A percentile compares a stretch with the other conserved stretches of the same genome.
Evolutionary conservation across 2,888 invertebrate genomes (phyloP).

Genomic region (Amaurobius ferox): DNA sequence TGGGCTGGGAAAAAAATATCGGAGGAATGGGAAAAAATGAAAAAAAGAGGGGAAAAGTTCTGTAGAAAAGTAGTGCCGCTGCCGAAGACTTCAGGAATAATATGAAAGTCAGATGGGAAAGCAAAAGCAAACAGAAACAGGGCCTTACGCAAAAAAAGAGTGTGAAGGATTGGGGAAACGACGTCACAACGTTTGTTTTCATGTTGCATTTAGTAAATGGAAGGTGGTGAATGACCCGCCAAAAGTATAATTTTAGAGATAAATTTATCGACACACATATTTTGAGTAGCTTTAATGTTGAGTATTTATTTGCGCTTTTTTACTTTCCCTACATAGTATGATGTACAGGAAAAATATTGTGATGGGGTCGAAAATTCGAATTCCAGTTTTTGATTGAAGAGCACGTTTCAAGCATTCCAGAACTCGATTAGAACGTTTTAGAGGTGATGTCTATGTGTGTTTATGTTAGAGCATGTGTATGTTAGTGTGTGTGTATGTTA

Average conservation of each 20-base stretch:
- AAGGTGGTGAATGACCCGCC: background rate
- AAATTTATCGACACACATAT: too few species aligned
- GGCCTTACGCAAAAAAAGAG: slow-evolving; percentile 50
- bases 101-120: slow-evolving; percentile 70
- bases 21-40: slow-evolving; percentile 22
- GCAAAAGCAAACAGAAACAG: slow-evolving; percentile 55
- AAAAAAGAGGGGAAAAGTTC: slow-evolving; percentile 26
- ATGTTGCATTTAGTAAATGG: slow-evolving; percentile 4
- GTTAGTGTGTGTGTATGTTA: too few species aligned
- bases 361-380: too few species aligned
- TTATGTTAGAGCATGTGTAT: too few species aligned
- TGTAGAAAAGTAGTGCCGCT: slow-evolving; percentile 53
- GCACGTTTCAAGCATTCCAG: too few species aligned
- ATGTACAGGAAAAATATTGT: too few species aligned
- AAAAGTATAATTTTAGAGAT: background rate
- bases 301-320: too few species aligned
- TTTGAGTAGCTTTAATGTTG: too few species aligned
- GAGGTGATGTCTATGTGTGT: too few species aligned
- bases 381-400: too few species aligned
- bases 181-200: background rate
- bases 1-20: slow-evolving; percentile 59
- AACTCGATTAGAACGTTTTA: too few species aligned
- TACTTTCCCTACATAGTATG: too few species aligned
- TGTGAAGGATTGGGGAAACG: slow-evolving; percentile 41
- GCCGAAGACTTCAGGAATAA: slow-evolving; percentile 64